Evolutionary conservation across 2,888 invertebrate species (phyloP).

Genomic region (Cecidostiba fungosa): DNA sequence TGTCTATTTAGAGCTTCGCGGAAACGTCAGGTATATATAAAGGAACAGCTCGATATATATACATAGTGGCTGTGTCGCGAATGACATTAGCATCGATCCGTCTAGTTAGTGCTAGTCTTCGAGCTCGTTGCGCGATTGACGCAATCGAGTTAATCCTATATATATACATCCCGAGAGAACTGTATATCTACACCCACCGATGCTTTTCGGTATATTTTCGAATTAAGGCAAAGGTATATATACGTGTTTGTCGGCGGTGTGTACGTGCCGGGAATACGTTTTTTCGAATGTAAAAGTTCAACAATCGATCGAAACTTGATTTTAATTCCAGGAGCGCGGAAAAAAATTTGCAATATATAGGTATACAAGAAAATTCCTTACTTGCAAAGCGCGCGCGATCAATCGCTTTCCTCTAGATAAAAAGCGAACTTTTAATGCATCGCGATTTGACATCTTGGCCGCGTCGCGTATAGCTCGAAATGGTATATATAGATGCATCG

Average conservation of each 20-base stretch:
- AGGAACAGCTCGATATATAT: neutral
- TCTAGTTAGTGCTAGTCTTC: conserved; percentile 59
- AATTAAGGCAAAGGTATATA: conserved; percentile 8
- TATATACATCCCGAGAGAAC: neutral
- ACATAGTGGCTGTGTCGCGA: conserved; percentile 20
- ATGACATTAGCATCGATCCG: conserved; percentile 61
- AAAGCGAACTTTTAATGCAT: conserved; percentile 50
- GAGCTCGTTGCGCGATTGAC: conserved; percentile 59
- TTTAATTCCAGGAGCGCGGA: neutral
- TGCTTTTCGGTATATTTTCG: conserved; percentile 50
- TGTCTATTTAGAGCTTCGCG: conserved; percentile 23
- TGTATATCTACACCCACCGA: neutral
- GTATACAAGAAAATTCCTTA: neutral
- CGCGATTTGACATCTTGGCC: conserved; percentile 40
- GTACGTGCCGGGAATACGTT: conserved; percentile 3
- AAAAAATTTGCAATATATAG: neutral
- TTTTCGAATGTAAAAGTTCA: neutral
- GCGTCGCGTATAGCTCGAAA: neutral
- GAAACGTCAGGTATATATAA: conserved; percentile 3
- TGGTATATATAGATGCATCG: conserved; percentile 23
- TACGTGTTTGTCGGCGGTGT: conserved; percentile 2
- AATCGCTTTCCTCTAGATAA: conserved; percentile 11
- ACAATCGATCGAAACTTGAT: neutral
- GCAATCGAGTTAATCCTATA: conserved; percentile 54
- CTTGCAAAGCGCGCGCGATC: neutral